Base-by-base conservation (phyloP, 2,888 invertebrate species). In the Encarsia formosa region DNA sequence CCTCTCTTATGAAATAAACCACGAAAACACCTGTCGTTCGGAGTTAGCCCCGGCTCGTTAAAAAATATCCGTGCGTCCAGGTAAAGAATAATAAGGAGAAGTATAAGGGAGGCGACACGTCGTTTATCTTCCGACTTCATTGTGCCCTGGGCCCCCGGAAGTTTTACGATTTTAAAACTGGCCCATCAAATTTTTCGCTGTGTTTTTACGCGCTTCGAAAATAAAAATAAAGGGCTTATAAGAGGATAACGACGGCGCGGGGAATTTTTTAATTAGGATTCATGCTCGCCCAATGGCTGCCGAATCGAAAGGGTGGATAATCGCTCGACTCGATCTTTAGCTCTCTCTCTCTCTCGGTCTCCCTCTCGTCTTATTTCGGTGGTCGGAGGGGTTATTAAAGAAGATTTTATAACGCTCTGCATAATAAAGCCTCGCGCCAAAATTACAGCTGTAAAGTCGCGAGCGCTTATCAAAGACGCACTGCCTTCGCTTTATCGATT, bases 161-260 rank as follows among this genome's bases (percentile, higher is more conserved):
- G 22, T 43, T 52, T 52, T 47, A 52, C 52, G 52, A 47, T 52
- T 52, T 52, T 52, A 44, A 52, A 48, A 48, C 20, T 16, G 39
- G 39, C 15, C 6, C 4, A 4, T 18, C 26, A 1, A 2, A 2
- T 32, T 4, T 2, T 8, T 15, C 15, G 15, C 42, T 41, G 35
- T 29, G 23, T 46, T 52, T 52, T 40, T 50, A 11, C 20, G 26
- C 20, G 16, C 19, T 15, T 9, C 3, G 16, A 13, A 11, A 11
- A 11, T 8, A 26, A 26, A 6, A 11, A 26, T 8, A 6, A 11
- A 6, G 6, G 26, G 6, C 26, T 11, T 11, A 11, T 26, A n/a
- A n/a, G n/a, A n/a, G n/a, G n/a, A 32, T 32, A 13, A 8, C 32
- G 32, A 13, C 32, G 9, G 26, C 20, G 6, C 15, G 16, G 31